Percentiles rank a stretch among this genome's conserved stretches.
Conservation (phyloP, 2,888 invertebrate species). For the Volucella inanis region DNA sequence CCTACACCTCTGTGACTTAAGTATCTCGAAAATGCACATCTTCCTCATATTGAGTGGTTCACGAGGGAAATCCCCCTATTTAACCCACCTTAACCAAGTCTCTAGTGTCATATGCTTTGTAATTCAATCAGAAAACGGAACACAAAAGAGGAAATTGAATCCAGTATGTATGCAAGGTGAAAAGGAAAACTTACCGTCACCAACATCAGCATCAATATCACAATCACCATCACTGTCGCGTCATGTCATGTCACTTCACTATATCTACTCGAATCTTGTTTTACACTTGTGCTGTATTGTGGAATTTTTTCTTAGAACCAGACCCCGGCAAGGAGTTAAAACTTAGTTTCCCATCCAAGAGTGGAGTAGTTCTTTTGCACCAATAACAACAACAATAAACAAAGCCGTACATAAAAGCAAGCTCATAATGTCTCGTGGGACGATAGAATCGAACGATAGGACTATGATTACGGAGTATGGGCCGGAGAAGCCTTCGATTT, state of each 20-base stretch:
- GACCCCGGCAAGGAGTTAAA: not conserved
- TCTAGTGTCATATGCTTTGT: conserved; percentile 61
- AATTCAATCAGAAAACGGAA: conserved; percentile 64
- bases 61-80: not conserved
- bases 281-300: conserved; percentile 14
- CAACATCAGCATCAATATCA: not conserved
- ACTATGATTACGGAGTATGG: no score
- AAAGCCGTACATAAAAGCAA: conserved; percentile 18
- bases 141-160: conserved; percentile 59
- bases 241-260: no score
- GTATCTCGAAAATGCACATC: conserved; percentile 13
- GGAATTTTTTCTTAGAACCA: conserved; percentile 51
- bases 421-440: conserved; percentile 19
- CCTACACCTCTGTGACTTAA: conserved; percentile 5
- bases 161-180: conserved; percentile 4
- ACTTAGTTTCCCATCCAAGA: conserved; percentile 31
- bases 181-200: conserved; percentile 49
- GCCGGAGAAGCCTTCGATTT: conserved; percentile 28
- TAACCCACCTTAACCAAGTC: conserved; percentile 3
- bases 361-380: conserved; percentile 49
- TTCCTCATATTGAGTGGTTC: no score
- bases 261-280: conserved; percentile 2
- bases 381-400: conserved; percentile 1
- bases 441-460: not conserved
- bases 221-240: no score